These are phyloP conservation scores for Laothoe populi DNA, from an alignment of 2,888 invertebrate genomes.

Conservation along the genomic window DNA sequence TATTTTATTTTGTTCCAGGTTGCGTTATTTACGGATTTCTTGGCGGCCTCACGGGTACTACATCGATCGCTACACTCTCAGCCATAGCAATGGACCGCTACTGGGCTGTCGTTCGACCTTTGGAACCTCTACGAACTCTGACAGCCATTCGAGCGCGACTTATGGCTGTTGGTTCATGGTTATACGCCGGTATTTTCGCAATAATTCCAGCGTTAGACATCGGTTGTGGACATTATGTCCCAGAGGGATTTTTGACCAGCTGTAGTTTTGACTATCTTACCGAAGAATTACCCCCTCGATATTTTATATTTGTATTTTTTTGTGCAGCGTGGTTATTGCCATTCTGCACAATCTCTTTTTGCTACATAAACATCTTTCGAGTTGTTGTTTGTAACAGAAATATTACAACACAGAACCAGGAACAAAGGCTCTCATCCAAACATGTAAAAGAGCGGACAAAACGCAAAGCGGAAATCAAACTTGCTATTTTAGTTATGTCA, in stretches of 20 bases:
- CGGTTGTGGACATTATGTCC: slow-evolving; percentile 90
- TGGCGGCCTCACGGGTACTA: slow-evolving; percentile 92
- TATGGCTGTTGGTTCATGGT: slow-evolving; percentile 88
- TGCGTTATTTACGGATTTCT: slow-evolving; percentile 92
- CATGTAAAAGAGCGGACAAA: slow-evolving; percentile 87
- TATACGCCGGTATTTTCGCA: slow-evolving; percentile 89
- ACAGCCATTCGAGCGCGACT: slow-evolving; percentile 86
- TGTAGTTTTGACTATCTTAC: slow-evolving; percentile 95
- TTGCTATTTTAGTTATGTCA: slow-evolving; percentile 88
- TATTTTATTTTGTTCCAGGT: slow-evolving; percentile 78
- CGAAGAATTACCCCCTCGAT: slow-evolving; percentile 83
- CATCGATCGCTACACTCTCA: slow-evolving; percentile 92
- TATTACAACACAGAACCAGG: slow-evolving; percentile 72
- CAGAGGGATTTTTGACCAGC: slow-evolving; percentile 93
- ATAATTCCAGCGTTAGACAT: slow-evolving; percentile 88
- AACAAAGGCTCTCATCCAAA: slow-evolving; percentile 79
- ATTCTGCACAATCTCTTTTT: slow-evolving; percentile 88
- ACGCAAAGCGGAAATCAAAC: slow-evolving; percentile 88
- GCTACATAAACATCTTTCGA: slow-evolving; percentile 89
- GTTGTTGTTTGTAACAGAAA: slow-evolving; percentile 85
- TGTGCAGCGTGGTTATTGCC: slow-evolving; percentile 91
- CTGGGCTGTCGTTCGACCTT: slow-evolving; percentile 91
- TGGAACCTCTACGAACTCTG: slow-evolving; percentile 87
- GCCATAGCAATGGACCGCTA: slow-evolving; percentile 93
- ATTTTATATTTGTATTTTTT: slow-evolving; percentile 91